Base-by-base conservation (phyloP, 2,113 vertebrate genomes). In the Thunnus thynnus region DNA sequence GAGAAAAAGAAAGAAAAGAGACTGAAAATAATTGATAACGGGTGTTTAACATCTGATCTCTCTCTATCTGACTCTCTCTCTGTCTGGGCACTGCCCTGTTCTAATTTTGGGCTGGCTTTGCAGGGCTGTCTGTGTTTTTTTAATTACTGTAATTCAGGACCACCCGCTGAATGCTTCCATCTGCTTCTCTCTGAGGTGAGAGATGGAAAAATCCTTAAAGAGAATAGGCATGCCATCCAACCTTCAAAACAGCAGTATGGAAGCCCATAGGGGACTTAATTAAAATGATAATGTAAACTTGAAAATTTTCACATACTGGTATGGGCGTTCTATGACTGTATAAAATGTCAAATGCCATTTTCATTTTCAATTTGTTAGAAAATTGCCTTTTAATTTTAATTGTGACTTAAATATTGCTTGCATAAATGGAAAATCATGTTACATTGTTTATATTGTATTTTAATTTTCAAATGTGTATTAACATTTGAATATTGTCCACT, bases 131-230 rank as follows among this genome's bases (percentile, higher is more conserved):
- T 75, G 77, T 86, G 76, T 82, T 86, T 71, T 84, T 90, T 88
- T 91, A 89, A 90, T 91, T 83, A 77, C 76, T 80, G 69, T 82
- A 80, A 88, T 83, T 82, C 73, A 78, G 78, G 65, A 74, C 86
- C 80, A 41, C 86, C 86, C 11, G 46, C 84, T 67, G 80, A 77
- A 87, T 1, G 61, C 60, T 55, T 84, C 89, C 84, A 84, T 91
- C 90, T 88, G 90, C 70, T 76, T 62, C 73, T 80, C 56, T 88
- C 60, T 46, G 78, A 85, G 85, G 84, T 75, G 71, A 90, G 67
- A 83, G 61, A 84, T 70, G 32, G 32, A 75, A 67, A 78, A 78
- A 67, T 47, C 67, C 50, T 57, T 0, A 18, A 66, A 57, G 63
- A 80, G 22, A 22, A 22, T 25, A 62, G 18, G 27, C 5, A 36